Evolutionary conservation across 1,140 invertebrate species (phyloP).

Genomic region (Colletes gigas): DNA sequence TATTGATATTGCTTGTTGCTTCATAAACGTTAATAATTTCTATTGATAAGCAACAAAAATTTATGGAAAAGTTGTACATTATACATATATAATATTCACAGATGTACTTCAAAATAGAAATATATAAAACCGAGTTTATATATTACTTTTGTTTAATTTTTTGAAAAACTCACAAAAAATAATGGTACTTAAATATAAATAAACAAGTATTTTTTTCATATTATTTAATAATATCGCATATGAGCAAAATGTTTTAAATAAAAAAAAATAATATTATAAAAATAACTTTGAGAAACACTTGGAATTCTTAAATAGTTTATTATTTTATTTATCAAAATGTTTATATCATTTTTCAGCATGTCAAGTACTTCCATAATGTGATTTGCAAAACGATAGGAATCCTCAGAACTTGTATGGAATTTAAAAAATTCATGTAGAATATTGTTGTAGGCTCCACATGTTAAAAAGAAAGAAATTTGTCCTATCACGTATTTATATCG

Average conservation of each 20-base stretch:
- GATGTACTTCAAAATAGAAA: neutral
- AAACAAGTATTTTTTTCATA: constrained; percentile 4
- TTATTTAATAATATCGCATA: constrained; percentile 16
- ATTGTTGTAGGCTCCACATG: constrained; percentile 33
- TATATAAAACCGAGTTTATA: constrained; percentile 4
- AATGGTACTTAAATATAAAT: neutral
- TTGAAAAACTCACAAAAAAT: neutral
- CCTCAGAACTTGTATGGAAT: constrained; percentile 50
- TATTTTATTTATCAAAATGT: constrained; percentile 76
- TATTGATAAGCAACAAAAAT: neutral
- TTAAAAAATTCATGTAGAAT: constrained; percentile 50
- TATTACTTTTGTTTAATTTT: neutral
- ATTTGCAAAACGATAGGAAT: constrained; percentile 59
- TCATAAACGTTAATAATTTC: constrained; percentile 5
- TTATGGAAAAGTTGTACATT: neutral
- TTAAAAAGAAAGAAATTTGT: constrained; percentile 63
- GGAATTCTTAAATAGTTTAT: constrained; percentile 74
- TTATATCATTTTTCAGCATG: constrained; percentile 68
- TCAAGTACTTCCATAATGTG: constrained; percentile 61
- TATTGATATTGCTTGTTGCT: neutral
- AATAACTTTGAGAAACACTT: constrained; percentile 66
- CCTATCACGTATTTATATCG: constrained; percentile 46
- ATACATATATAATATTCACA: neutral
- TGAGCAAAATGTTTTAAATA: constrained; percentile 30
- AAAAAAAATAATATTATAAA: constrained; percentile 44